Conservation (phyloP, 2,113 vertebrate species). For the Amphiprion percula region DNA sequence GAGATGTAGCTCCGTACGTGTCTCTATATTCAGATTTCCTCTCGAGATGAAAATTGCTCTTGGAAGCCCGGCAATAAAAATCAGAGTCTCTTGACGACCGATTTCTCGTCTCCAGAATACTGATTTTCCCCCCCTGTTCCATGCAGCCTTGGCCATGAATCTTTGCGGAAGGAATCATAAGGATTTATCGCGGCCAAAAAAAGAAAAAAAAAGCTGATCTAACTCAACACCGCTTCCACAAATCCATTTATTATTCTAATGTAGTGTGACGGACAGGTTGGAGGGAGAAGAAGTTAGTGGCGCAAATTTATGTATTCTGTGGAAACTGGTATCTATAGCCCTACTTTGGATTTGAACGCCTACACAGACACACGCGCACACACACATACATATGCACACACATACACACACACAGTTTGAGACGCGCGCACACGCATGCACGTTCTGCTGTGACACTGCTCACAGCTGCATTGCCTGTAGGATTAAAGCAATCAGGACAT, state of each 20-base stretch:
- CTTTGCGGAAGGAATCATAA: slow-evolving; percentile 57
- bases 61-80: slow-evolving; percentile 63
- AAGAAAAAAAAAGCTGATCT: slow-evolving; percentile 54
- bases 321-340: slow-evolving; percentile 43
- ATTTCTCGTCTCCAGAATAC: slow-evolving; percentile 65
- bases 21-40: slow-evolving; percentile 68
- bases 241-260: slow-evolving; percentile 58
- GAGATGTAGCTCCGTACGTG: slow-evolving; percentile 57
- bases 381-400: too few relatives aligned
- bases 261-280: slow-evolving; percentile 27
- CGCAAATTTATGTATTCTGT: slow-evolving; percentile 38
- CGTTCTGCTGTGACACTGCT: slow-evolving; percentile 90
- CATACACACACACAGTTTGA: slow-evolving; percentile 29
- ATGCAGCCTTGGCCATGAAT: slow-evolving; percentile 54
- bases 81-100: slow-evolving; percentile 58
- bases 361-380: slow-evolving; percentile 67
- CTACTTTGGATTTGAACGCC: slow-evolving; percentile 87
- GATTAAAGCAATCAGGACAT: slow-evolving; percentile 91
- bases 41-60: slow-evolving; percentile 61
- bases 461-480: slow-evolving; percentile 98
- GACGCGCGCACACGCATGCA: slow-evolving; percentile 10
- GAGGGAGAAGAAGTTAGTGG: slow-evolving; percentile 49
- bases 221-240: slow-evolving; percentile 53
- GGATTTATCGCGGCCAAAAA: slow-evolving; percentile 58
- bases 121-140: slow-evolving; percentile 38